These are phyloP conservation scores for Aldrovandia affinis DNA, from an alignment of 2,797 vertebrate species.

Conservation along the genomic window DNA sequence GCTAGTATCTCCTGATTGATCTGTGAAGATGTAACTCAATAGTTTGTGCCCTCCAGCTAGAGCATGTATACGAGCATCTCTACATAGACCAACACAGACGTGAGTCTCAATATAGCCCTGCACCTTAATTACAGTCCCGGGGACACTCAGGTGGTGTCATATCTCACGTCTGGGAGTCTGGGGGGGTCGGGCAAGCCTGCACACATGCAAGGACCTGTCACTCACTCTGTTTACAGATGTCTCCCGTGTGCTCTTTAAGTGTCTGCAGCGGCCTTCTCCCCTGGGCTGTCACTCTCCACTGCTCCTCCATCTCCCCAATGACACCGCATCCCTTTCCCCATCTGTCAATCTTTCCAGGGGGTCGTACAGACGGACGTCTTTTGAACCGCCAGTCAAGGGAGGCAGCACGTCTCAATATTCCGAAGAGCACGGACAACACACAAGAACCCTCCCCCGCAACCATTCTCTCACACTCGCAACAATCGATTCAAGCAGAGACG, in stretches of 20 bases:
- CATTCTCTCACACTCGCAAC: background rate
- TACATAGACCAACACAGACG: background rate
- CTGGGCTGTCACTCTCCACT: constrained; percentile 38
- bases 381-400: constrained; percentile 12
- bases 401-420: background rate
- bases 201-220: constrained; percentile 55
- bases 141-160: background rate
- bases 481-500: background rate
- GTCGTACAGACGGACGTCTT: constrained; percentile 48
- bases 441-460: no score
- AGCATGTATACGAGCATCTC: background rate
- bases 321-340: constrained; percentile 42
- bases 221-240: constrained; percentile 40
- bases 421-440: background rate
- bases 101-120: background rate
- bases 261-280: constrained; percentile 37
- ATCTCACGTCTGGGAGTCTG: background rate
- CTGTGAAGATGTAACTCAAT: constrained; percentile 10
- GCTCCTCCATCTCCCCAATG: constrained; percentile 51
- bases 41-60: background rate
- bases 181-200: constrained; percentile 34
- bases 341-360: constrained; percentile 23
- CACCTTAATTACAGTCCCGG: background rate
- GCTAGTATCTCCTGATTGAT: background rate
- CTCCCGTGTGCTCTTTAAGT: background rate